phyloP scores from a whole-genome alignment of 2,113 vertebrate genomes.

The Onychostoma macrolepis region DNA sequence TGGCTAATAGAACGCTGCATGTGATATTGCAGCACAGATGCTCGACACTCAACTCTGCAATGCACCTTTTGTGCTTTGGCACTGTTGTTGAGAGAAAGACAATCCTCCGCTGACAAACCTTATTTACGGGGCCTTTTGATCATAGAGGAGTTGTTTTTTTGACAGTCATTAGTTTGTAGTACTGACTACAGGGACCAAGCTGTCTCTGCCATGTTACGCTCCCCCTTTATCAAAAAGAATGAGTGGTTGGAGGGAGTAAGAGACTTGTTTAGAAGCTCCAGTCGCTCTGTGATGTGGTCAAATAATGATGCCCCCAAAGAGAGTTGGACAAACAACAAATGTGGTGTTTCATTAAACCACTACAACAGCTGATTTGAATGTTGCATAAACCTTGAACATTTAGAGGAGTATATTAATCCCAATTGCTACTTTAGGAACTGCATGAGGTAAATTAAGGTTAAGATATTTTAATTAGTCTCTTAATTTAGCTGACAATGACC shows the following conservation, averaged over 20 bases:
- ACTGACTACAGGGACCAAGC: slow-evolving; percentile 12
- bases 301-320: slow-evolving; percentile 31
- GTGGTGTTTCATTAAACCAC: neutral
- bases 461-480: neutral
- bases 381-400: neutral
- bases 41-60: neutral
- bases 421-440: neutral
- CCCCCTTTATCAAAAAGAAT: slow-evolving; percentile 32
- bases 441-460: slow-evolving; percentile 3
- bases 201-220: neutral
- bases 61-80: slow-evolving; percentile 35
- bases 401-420: no score
- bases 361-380: neutral
- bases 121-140: slow-evolving; percentile 53
- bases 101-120: slow-evolving; percentile 34
- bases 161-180: slow-evolving; percentile 31
- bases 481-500: neutral
- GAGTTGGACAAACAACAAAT: neutral
- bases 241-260: neutral
- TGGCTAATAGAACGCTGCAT: neutral
- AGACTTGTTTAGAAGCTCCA: neutral
- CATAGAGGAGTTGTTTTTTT: slow-evolving; percentile 22
- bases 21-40: neutral
- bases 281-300: neutral
- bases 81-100: slow-evolving; percentile 9